Percentiles rank a stretch among this genome's conserved stretches.
These are phyloP conservation scores for Platerodrilus igneus DNA, from an alignment of 2,888 invertebrate genomes.

Conservation along the genomic window DNA sequence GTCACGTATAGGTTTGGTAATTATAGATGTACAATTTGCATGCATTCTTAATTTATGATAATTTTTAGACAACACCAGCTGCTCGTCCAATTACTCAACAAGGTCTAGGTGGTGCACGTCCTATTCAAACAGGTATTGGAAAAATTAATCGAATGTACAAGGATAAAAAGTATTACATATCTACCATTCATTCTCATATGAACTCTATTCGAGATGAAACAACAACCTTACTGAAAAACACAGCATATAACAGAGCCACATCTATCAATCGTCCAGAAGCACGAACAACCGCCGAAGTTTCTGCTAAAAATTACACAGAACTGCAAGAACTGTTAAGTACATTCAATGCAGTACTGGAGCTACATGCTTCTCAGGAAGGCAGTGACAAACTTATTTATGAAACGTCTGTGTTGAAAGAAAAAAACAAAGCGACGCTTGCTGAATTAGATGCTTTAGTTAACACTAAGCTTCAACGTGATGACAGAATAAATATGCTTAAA, in stretches of 20 bases:
- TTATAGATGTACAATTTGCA: neutral
- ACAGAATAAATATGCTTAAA: conserved; percentile 28
- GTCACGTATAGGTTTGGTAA: conserved; percentile 9
- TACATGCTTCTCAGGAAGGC: conserved; percentile 22
- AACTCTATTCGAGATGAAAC: conserved; percentile 24
- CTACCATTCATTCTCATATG: conserved; percentile 25
- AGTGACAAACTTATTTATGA: conserved; percentile 21
- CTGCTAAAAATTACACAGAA: conserved; percentile 19
- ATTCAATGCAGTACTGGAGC: conserved; percentile 25
- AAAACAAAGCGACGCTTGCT: conserved; percentile 21
- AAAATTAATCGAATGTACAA: conserved; percentile 31
- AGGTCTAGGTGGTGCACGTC: conserved; percentile 28
- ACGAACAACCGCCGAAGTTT: conserved; percentile 19
- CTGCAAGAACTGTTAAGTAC: conserved; percentile 22
- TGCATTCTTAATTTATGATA: neutral
- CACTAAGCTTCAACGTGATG: conserved; percentile 31
- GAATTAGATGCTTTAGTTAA: conserved; percentile 33
- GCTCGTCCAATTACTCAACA: conserved; percentile 34
- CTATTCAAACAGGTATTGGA: conserved; percentile 20
- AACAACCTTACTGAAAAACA: conserved; percentile 18
- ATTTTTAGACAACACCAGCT: neutral
- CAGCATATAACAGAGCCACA: conserved; percentile 18
- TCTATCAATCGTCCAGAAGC: conserved; percentile 17
- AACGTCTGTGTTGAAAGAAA: conserved; percentile 20
- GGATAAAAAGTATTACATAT: conserved; percentile 26